Percentiles rank a stretch among this genome's conserved stretches.
Conservation (phyloP, 1,140 invertebrate species). For the Drosophila triauraria region DNA sequence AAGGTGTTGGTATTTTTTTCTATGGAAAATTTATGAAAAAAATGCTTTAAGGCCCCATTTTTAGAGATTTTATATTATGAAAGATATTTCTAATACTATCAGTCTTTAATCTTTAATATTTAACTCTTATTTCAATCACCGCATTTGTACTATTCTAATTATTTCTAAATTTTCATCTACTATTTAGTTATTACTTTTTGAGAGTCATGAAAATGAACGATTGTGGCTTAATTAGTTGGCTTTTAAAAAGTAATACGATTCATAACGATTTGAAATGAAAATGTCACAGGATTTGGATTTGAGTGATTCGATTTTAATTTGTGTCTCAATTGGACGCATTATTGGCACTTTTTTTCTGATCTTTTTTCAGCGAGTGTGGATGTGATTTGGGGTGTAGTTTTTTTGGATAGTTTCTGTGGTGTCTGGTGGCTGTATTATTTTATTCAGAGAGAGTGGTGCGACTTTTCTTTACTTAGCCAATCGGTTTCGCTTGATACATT, state of each 20-base stretch:
- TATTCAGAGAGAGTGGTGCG: conserved; percentile 34
- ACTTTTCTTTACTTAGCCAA: conserved; percentile 74
- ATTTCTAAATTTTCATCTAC: neutral
- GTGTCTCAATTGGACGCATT: conserved; percentile 40
- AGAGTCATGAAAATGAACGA: conserved; percentile 3
- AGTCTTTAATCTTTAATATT: neutral
- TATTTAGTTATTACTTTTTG: neutral
- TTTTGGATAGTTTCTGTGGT: neutral
- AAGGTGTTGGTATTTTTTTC: too few relatives aligned
- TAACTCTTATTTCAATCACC: neutral
- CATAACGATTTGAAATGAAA: conserved; percentile 1
- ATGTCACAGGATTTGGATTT: neutral
- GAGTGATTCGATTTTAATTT: conserved; percentile 20
- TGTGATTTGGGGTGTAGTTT: conserved; percentile 20
- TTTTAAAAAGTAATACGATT: conserved; percentile 6
- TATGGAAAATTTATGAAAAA: too few relatives aligned
- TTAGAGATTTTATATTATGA: too few relatives aligned
- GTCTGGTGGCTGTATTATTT: conserved; percentile 3
- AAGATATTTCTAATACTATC: neutral
- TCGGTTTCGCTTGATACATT: conserved; percentile 54
- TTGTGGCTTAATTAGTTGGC: conserved; percentile 15
- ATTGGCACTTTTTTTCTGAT: conserved; percentile 60
- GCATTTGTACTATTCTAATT: neutral
- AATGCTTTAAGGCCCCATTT: neutral
- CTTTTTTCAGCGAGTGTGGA: conserved; percentile 34